These are phyloP conservation scores for Macquaria ambigua DNA, from an alignment of 2,113 vertebrate genomes.

Conservation along the genomic window DNA sequence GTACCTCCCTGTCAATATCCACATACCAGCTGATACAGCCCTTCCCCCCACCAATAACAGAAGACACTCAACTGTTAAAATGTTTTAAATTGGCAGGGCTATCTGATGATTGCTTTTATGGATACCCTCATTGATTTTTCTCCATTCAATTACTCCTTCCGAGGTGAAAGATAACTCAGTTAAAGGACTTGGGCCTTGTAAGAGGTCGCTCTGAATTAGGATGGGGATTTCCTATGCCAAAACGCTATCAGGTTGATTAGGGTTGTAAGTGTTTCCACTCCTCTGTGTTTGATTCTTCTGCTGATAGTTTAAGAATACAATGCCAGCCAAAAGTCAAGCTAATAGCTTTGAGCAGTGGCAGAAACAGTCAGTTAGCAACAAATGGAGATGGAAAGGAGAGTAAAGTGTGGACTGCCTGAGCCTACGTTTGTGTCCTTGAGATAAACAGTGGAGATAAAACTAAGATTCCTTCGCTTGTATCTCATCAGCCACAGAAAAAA, in stretches of 20 bases:
- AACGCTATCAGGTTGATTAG: conserved; percentile 76
- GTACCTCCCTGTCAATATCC: conserved; percentile 47
- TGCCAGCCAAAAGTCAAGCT: conserved; percentile 59
- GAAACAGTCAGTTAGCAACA: conserved; percentile 39
- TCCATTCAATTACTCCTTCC: conserved; percentile 73
- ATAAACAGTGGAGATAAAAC: conserved; percentile 48
- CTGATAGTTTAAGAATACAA: conserved; percentile 56
- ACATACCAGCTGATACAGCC: conserved; percentile 53
- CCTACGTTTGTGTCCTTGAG: conserved; percentile 59
- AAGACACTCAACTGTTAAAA: conserved; percentile 60
- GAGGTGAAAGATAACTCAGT: conserved; percentile 77
- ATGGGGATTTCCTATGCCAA: conserved; percentile 63
- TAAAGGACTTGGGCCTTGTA: conserved; percentile 63
- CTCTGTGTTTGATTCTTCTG: conserved; percentile 54
- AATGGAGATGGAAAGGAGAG: conserved; percentile 38
- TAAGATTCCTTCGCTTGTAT: conserved; percentile 23
- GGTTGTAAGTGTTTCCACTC: conserved; percentile 50
- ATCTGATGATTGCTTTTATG: conserved; percentile 71
- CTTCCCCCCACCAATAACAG: conserved; percentile 34
- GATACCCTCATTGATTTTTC: conserved; percentile 73
- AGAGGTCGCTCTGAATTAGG: conserved; percentile 75
- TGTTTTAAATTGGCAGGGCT: conserved; percentile 61
- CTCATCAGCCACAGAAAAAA: neutral
- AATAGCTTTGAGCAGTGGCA: conserved; percentile 36
- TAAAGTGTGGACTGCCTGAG: conserved; percentile 1